These are phyloP conservation scores for Rhabdomys pumilio DNA, from an alignment of 2,797 vertebrate genomes.

Conservation along the genomic window DNA sequence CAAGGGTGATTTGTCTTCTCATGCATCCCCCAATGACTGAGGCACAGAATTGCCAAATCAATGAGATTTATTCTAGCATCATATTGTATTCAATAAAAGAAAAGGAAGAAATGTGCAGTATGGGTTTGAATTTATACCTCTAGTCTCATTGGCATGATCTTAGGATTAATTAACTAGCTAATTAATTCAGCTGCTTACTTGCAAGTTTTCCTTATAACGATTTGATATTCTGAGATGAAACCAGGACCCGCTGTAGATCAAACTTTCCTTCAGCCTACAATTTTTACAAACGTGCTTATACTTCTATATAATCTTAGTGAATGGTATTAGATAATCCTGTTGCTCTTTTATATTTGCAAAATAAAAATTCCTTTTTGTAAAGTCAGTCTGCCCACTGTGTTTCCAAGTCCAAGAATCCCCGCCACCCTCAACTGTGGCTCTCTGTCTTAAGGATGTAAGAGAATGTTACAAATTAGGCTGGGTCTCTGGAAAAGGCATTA, in stretches of 20 bases:
- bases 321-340: not conserved
- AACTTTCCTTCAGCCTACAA: not conserved
- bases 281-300: not conserved
- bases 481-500: constrained; percentile 78
- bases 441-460: constrained; percentile 63
- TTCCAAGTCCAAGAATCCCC: not conserved
- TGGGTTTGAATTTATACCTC: constrained; percentile 31
- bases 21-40: not conserved
- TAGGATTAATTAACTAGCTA: constrained; percentile 36
- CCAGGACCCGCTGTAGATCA: not conserved
- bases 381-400: not conserved
- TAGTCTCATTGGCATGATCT: constrained; percentile 13
- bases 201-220: not conserved
- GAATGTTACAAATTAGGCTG: not conserved
- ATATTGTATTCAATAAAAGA: constrained; percentile 32
- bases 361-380: not conserved
- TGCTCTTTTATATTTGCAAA: constrained; percentile 23
- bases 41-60: constrained; percentile 22
- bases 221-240: constrained; percentile 42
- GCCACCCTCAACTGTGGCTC: not conserved
- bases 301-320: not conserved
- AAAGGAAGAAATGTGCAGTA: not conserved
- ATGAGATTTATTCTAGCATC: not conserved
- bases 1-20: not conserved
- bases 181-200: constrained; percentile 62